Conservation (phyloP, 1,140 invertebrate species). For the Drosophila murphyi region DNA sequence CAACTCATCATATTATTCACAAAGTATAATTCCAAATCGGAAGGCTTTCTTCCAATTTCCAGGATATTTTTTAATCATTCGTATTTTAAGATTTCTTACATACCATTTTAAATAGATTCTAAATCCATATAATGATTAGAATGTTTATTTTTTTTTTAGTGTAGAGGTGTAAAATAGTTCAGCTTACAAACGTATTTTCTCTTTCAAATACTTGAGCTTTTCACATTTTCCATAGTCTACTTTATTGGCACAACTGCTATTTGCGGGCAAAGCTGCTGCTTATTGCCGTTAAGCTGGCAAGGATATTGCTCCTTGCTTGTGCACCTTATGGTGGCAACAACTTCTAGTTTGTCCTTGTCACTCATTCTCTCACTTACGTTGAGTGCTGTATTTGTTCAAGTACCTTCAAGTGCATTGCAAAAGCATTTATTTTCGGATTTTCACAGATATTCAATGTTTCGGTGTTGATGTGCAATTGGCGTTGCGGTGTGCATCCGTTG, state of each 20-base stretch:
- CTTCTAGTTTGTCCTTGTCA: neutral
- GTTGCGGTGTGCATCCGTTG: conserved; percentile 7
- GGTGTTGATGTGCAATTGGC: conserved; percentile 21
- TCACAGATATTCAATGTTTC: conserved; percentile 46
- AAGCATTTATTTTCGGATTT: conserved; percentile 78
- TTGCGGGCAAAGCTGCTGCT: conserved; percentile 32
- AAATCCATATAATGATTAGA: too few relatives aligned
- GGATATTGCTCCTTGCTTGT: conserved; percentile 20
- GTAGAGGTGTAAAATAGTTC: conserved; percentile 13
- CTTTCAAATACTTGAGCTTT: conserved; percentile 19
- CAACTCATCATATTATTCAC: too few relatives aligned
- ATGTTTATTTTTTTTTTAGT: too few relatives aligned
- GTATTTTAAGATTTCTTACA: too few relatives aligned
- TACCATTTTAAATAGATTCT: too few relatives aligned
- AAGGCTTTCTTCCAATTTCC: too few relatives aligned
- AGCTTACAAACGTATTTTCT: neutral
- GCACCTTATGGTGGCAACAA: neutral
- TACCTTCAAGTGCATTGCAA: conserved; percentile 75
- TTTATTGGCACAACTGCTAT: conserved; percentile 39
- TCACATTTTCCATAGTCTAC: conserved; percentile 20
- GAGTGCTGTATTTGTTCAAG: conserved; percentile 62
- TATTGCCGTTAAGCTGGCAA: conserved; percentile 56
- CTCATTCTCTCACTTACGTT: conserved; percentile 1
- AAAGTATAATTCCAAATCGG: too few relatives aligned
- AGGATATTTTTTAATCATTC: too few relatives aligned